Evolutionary conservation across 2,113 vertebrate species (phyloP).

Genomic region (Rhineura floridana): DNA sequence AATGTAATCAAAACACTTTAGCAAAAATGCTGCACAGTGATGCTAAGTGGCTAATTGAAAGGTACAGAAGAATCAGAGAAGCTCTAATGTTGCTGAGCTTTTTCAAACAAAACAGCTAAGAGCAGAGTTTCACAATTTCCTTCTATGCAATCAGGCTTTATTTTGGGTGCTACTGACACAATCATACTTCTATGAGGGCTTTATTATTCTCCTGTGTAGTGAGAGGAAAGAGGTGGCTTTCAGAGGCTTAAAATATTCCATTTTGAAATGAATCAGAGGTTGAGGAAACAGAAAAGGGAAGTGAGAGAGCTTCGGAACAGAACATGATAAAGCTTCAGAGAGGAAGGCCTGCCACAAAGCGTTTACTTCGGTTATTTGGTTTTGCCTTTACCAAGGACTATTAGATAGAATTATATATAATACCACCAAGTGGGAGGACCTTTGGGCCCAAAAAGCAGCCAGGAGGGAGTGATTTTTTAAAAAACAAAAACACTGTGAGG

Average conservation of each 20-base stretch:
- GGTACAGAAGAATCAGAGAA: background rate
- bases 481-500: background rate
- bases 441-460: background rate
- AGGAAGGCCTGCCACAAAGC: background rate
- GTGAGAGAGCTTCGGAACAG: constrained; percentile 1
- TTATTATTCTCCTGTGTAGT: constrained; percentile 11
- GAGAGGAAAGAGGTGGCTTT: constrained; percentile 50
- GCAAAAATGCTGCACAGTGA: background rate
- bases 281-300: constrained; percentile 40
- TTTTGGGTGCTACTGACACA: constrained; percentile 57
- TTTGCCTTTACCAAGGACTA: background rate
- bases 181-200: constrained; percentile 17
- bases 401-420: background rate
- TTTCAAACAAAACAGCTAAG: constrained; percentile 23
- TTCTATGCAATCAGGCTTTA: constrained; percentile 44
- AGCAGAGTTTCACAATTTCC: constrained; percentile 59
- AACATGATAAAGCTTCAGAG: background rate
- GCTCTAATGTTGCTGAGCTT: constrained; percentile 1
- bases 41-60: constrained; percentile 29
- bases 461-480: background rate
- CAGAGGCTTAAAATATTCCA: constrained; percentile 24
- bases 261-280: constrained; percentile 46
- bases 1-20: background rate
- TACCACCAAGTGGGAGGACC: background rate
- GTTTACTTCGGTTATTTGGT: background rate